Evolutionary conservation across 2,888 invertebrate genomes (phyloP), one percentile per base, ranked within the genome.

Genomic region (Dynastes hyllus): DNA sequence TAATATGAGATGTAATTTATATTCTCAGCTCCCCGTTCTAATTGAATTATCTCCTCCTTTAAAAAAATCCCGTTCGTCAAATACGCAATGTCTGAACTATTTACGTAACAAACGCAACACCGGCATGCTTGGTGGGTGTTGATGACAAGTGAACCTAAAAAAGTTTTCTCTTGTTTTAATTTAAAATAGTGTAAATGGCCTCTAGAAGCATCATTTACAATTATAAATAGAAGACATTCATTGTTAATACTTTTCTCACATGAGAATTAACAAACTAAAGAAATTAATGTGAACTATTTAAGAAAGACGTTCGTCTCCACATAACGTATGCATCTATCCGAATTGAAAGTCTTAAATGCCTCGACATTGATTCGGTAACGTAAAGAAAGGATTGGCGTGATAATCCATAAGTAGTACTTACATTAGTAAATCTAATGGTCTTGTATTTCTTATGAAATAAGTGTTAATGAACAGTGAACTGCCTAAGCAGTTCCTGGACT

Each of bases 151-250:
- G 16, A 29, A 29, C 61, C 58, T 50, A 69, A 69, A 69, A 69
- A 69, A 51, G 69, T 27, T 55, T 55, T 9, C 29, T 58, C 40
- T 61, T 61, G 37, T 73, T 45, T 73, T 73, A 61, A 73, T 40
- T 37, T 32, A 58, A 61, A 61, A 40, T 61, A 61, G 73, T 40
- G 58, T 73, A 73, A 73, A 73, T 73, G 73, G 73, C 61, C 61
- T 61, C 61, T 73, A 73, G 61, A 40, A 73, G 73, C 22, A 40
- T 73, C 61, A 73, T 73, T 73, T 40, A 45, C 58, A 37, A 73
- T 37, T 73, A 73, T 73, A 40, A 58, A 73, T 73, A 73, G 58
- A 73, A 58, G 40, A 45, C 55, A 32, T 61, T 58, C 73, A 73
- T 73, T 73, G 40, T 73, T 40, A 55, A 11, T 45, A 45, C 22